A percentile compares a stretch with the other conserved stretches of the same genome.
Evolutionary conservation across 2,888 invertebrate genomes (phyloP).

Genomic region (Alitta virens): DNA sequence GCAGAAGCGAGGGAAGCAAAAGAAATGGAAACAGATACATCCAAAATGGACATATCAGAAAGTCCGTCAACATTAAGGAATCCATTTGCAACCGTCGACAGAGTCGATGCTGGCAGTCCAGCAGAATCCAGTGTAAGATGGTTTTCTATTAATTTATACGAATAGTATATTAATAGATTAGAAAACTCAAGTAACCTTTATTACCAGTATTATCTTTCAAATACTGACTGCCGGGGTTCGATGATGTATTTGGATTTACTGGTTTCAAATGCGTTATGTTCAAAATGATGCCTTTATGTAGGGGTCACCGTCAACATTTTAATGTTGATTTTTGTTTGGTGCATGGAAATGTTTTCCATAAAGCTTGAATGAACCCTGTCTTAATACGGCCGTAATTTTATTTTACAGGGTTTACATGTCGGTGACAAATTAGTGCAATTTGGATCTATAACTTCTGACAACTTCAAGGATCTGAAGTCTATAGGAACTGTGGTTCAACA

Average conservation of each 20-base stretch:
- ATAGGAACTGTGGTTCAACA: conserved; percentile 50
- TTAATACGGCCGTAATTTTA: too few species aligned
- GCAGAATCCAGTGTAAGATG: conserved; percentile 79
- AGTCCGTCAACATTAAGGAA: not conserved
- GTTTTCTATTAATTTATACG: too few species aligned
- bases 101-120: conserved; percentile 75
- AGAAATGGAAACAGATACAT: not conserved
- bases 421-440: conserved; percentile 47
- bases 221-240: too few species aligned
- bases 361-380: too few species aligned
- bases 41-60: not conserved
- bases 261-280: too few species aligned
- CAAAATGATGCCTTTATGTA: too few species aligned
- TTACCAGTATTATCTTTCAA: too few species aligned
- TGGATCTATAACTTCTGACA: conserved; percentile 48
- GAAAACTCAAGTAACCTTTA: not conserved
- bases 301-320: too few species aligned
- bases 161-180: not conserved
- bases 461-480: conserved; percentile 46
- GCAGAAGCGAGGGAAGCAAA: conserved; percentile 34
- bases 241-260: too few species aligned
- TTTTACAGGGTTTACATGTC: conserved; percentile 43
- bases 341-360: too few species aligned
- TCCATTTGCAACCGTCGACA: conserved; percentile 71
- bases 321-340: too few species aligned